Percentiles rank a stretch among this genome's conserved stretches.
Conservation (phyloP, 2,888 invertebrate genomes). For the Gerris lacustris region DNA sequence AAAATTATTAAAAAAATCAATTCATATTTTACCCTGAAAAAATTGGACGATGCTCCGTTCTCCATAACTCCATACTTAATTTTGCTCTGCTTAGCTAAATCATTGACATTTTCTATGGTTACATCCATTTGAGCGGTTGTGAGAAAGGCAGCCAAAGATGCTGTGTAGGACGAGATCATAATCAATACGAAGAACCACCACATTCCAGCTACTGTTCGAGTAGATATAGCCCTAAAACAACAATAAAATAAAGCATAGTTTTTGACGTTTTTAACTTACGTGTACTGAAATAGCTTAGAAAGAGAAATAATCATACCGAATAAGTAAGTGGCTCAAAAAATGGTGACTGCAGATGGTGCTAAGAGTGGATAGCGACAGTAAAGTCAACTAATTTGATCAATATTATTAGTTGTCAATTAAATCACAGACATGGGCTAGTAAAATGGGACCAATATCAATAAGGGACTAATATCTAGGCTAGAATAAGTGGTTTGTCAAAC, state of each 20-base stretch:
- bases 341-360: too few relatives aligned
- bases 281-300: too few relatives aligned
- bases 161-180: slow-evolving; percentile 86
- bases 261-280: too few relatives aligned
- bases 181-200: slow-evolving; percentile 92
- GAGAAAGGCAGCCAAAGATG: slow-evolving; percentile 84
- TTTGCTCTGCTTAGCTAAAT: slow-evolving; percentile 83
- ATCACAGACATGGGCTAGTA: too few relatives aligned
- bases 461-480: too few relatives aligned
- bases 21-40: slow-evolving; percentile 58
- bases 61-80: slow-evolving; percentile 89
- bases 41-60: slow-evolving; percentile 79
- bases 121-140: slow-evolving; percentile 81
- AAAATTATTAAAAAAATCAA: not conserved
- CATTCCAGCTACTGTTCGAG: slow-evolving; percentile 74
- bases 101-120: slow-evolving; percentile 82
- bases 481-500: too few relatives aligned
- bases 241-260: slow-evolving; percentile 25
- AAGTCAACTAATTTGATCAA: too few relatives aligned
- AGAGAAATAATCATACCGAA: too few relatives aligned
- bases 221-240: slow-evolving; percentile 63
- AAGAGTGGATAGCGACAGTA: too few relatives aligned
- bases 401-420: too few relatives aligned
- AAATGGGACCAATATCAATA: too few relatives aligned
- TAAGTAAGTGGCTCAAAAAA: too few relatives aligned